phyloP scores from a whole-genome alignment of 2,888 invertebrate genomes.

The Ormyrus thymus region DNA sequence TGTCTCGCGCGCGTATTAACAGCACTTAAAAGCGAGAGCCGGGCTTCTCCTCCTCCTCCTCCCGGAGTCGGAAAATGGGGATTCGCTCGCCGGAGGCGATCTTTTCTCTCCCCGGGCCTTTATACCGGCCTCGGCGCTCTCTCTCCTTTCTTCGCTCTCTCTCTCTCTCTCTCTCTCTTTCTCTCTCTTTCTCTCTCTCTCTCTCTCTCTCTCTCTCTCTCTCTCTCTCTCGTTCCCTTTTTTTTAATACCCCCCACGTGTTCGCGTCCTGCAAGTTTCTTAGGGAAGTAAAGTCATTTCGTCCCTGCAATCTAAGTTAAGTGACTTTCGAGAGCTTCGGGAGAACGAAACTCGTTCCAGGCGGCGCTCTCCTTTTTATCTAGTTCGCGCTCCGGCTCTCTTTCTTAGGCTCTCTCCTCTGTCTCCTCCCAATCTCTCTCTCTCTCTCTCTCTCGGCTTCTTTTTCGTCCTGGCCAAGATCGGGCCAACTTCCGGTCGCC shows the following conservation, averaged over 20 bases:
- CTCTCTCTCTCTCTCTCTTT: neutral
- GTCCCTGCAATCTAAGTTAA: conserved; percentile 74
- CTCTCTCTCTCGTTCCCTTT: conserved; percentile 9
- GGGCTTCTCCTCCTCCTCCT: neutral
- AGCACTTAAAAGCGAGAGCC: conserved; percentile 35
- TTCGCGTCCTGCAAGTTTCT: conserved; percentile 43
- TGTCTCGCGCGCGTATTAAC: conserved; percentile 52
- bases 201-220: neutral
- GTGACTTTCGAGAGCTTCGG: conserved; percentile 73
- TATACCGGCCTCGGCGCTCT: conserved; percentile 21
- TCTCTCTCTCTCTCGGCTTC: conserved; percentile 13
- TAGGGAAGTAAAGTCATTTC: conserved; percentile 72
- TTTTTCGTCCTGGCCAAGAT: neutral
- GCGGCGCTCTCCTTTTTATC: conserved; percentile 44
- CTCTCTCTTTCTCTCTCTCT: neutral
- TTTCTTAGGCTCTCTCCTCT: neutral
- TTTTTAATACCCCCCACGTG: conserved; percentile 39
- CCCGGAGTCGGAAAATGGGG: conserved; percentile 20
- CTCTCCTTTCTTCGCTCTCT: conserved; percentile 28
- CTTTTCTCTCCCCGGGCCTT: conserved; percentile 9
- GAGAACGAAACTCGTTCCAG: conserved; percentile 66
- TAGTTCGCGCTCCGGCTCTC: conserved; percentile 37
- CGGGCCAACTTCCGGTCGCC: conserved; percentile 32
- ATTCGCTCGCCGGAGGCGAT: conserved; percentile 29
- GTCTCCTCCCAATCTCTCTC: conserved; percentile 9